phyloP scores from a whole-genome alignment of 2,797 vertebrate genomes.

The Margarornis squamiger region DNA sequence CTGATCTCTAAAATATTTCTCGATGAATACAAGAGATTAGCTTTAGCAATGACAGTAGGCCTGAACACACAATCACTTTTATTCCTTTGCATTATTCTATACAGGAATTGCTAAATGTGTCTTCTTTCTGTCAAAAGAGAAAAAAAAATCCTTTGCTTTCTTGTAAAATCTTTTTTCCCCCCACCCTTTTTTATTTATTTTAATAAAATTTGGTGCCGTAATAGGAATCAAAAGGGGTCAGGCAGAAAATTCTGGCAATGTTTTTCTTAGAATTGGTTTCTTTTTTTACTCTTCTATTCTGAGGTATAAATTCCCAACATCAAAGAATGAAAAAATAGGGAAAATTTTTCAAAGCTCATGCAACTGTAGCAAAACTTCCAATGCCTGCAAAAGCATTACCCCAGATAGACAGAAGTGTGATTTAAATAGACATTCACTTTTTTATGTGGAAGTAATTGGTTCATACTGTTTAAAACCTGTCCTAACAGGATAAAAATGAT shows the following conservation, averaged over 20 bases:
- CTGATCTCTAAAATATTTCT: not conserved
- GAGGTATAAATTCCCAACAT: not conserved
- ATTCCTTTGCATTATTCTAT: not conserved
- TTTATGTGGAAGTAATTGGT: not conserved
- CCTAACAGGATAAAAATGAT: not conserved
- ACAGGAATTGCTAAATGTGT: not conserved
- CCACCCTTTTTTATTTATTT: accelerated
- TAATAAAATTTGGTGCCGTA: not conserved
- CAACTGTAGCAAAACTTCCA: not conserved
- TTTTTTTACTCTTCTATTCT: not conserved
- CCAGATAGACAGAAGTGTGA: not conserved
- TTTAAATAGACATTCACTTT: not conserved
- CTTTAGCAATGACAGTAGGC: not conserved
- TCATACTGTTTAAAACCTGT: not conserved
- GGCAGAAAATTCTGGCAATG: not conserved
- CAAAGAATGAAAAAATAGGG: not conserved
- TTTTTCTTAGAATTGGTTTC: not conserved
- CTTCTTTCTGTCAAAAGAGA: not conserved
- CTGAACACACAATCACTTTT: not conserved
- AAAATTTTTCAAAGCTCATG: not conserved
- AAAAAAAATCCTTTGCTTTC: not conserved
- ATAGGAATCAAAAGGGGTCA: not conserved
- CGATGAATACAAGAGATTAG: not conserved
- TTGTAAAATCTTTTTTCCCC: not conserved
- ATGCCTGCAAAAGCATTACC: not conserved